These are phyloP conservation scores for Himalopsyche phryganea DNA, from an alignment of 1,140 invertebrate species.

Conservation along the genomic window DNA sequence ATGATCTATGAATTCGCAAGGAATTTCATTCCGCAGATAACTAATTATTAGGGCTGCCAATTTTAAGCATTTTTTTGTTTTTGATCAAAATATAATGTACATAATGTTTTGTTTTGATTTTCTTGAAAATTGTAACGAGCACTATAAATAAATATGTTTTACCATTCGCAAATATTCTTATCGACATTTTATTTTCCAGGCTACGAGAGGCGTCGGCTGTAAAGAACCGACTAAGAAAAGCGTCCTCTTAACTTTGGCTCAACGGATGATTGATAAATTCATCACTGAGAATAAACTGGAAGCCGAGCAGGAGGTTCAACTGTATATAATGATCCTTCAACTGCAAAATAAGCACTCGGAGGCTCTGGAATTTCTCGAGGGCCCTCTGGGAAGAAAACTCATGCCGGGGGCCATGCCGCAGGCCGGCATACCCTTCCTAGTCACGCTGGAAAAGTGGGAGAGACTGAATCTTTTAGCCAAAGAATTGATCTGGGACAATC, in stretches of 20 bases:
- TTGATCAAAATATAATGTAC: too few relatives aligned
- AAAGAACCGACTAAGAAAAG: conserved; percentile 54
- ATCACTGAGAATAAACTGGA: conserved; percentile 86
- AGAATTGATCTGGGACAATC: conserved; percentile 64
- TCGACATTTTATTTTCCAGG: conserved; percentile 27
- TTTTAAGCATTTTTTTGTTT: too few relatives aligned
- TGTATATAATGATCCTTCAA: conserved; percentile 89
- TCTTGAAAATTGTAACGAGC: too few relatives aligned
- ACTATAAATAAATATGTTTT: too few relatives aligned
- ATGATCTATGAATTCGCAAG: too few relatives aligned
- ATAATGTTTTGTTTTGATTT: too few relatives aligned
- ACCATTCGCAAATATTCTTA: too few relatives aligned
- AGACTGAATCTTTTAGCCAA: conserved; percentile 68
- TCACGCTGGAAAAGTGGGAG: conserved; percentile 68
- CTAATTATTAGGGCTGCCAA: too few relatives aligned
- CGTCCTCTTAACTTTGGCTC: conserved; percentile 80
- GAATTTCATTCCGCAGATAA: too few relatives aligned
- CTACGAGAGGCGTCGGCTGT: conserved; percentile 45
- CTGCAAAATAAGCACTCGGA: conserved; percentile 79
- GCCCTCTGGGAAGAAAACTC: conserved; percentile 64
- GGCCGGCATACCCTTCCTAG: conserved; percentile 69
- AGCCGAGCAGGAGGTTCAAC: conserved; percentile 87
- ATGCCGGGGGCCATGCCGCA: conserved; percentile 60
- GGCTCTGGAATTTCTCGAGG: conserved; percentile 74
- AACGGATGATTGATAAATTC: conserved; percentile 82